phyloP scores from a whole-genome alignment of 2,797 vertebrate species.

The Gymnodraco acuticeps region DNA sequence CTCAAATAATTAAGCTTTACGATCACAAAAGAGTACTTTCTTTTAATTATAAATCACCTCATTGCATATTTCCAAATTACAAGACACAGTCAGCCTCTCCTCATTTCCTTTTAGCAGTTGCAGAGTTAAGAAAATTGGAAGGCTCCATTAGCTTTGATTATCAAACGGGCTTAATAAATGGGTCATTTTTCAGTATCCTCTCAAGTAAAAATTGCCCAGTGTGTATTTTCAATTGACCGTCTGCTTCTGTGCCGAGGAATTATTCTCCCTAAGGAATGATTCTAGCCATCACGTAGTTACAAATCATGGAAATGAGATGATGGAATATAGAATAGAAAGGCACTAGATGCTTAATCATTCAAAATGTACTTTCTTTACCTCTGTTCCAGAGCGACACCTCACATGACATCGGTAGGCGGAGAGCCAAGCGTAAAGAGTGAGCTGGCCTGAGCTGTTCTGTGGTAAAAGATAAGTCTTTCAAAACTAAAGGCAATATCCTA shows the following conservation, averaged over 20 bases:
- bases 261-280: slow-evolving; percentile 77
- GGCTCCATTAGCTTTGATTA: slow-evolving; percentile 79
- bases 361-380: slow-evolving; percentile 77
- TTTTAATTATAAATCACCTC: slow-evolving; percentile 61
- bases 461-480: slow-evolving; percentile 57
- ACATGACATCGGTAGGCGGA: slow-evolving; percentile 56
- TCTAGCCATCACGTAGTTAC: slow-evolving; percentile 77
- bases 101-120: slow-evolving; percentile 64
- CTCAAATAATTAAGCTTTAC: slow-evolving; percentile 25
- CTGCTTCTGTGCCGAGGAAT: slow-evolving; percentile 72
- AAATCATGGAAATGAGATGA: slow-evolving; percentile 85
- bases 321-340: slow-evolving; percentile 78
- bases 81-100: slow-evolving; percentile 45
- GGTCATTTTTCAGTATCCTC: slow-evolving; percentile 76
- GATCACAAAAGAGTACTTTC: slow-evolving; percentile 41
- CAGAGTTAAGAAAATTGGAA: slow-evolving; percentile 73
- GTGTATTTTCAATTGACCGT: slow-evolving; percentile 77
- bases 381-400: slow-evolving; percentile 56
- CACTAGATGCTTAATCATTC: slow-evolving; percentile 80
- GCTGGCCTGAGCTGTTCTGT: slow-evolving; percentile 18
- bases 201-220: slow-evolving; percentile 79
- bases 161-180: slow-evolving; percentile 77
- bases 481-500: slow-evolving; percentile 53
- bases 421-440: slow-evolving; percentile 55
- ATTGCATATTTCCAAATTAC: slow-evolving; percentile 64